Percentiles rank a stretch among this genome's conserved stretches.
These are phyloP conservation scores for Cuniculus paca DNA, from an alignment of 2,797 vertebrate genomes.

Conservation along the genomic window DNA sequence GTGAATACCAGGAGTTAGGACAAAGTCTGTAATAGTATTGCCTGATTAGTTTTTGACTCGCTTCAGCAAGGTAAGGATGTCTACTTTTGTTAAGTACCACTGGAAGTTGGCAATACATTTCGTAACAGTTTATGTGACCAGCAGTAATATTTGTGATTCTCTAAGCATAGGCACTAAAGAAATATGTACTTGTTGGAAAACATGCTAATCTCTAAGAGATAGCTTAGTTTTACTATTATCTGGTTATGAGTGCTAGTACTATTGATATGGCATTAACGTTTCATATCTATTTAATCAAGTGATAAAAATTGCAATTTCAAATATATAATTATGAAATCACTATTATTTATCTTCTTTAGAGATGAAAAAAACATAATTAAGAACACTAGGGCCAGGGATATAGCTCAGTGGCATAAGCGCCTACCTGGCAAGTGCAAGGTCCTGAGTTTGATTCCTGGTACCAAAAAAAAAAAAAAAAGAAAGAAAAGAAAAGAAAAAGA, in stretches of 20 bases:
- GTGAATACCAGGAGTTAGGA: conserved; percentile 19
- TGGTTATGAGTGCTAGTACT: conserved; percentile 31
- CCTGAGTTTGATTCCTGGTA: too few relatives aligned
- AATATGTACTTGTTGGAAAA: conserved; percentile 21
- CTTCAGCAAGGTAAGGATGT: conserved; percentile 39
- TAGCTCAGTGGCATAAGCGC: too few relatives aligned
- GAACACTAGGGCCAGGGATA: too few relatives aligned
- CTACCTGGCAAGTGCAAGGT: too few relatives aligned
- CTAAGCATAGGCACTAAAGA: conserved; percentile 11
- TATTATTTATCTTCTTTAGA: conserved; percentile 17
- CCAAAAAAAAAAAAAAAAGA: too few relatives aligned
- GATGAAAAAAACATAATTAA: conserved; percentile 23
- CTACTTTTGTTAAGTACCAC: neutral
- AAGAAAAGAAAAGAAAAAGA: too few relatives aligned
- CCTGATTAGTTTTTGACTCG: conserved; percentile 55
- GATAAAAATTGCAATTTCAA: conserved; percentile 12
- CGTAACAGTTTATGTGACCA: neutral
- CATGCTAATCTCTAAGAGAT: neutral
- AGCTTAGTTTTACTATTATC: conserved; percentile 12
- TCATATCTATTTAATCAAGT: conserved; percentile 30
- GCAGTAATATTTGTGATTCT: conserved; percentile 1
- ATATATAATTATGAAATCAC: conserved; percentile 21
- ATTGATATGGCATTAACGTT: neutral
- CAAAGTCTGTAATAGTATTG: conserved; percentile 43
- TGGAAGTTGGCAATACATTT: conserved; percentile 44